A percentile compares a stretch with the other conserved stretches of the same genome.
Conservation (phyloP, 2,113 vertebrate genomes). For the Ailurus styani region DNA sequence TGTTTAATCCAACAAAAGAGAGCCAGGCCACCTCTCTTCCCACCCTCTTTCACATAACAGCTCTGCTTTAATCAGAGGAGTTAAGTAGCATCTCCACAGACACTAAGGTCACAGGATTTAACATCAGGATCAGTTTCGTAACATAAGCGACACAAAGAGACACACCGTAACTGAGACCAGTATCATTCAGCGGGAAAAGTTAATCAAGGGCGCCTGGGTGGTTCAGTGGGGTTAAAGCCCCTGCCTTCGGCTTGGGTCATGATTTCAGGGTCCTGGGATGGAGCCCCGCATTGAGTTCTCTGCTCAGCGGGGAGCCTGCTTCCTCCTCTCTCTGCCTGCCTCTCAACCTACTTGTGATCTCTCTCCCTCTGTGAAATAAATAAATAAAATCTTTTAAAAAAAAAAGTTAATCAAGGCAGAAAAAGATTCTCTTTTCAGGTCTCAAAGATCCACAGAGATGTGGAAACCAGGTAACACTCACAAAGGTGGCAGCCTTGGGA, state of each 20-base stretch:
- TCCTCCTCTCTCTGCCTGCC: too few species aligned
- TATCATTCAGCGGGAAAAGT: not conserved
- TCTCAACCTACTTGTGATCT: too few species aligned
- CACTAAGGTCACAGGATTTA: not conserved
- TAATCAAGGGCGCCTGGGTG: too few species aligned
- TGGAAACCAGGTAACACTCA: not conserved
- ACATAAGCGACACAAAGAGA: not conserved
- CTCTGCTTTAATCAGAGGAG: not conserved
- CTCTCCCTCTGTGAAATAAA: too few species aligned
- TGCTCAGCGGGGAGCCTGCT: too few species aligned
- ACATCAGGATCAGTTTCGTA: not conserved
- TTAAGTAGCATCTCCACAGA: not conserved
- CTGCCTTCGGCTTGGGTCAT: too few species aligned
- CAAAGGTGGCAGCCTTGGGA: not conserved
- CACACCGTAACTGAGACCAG: slow-evolving; percentile 9
- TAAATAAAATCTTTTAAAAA: too few species aligned
- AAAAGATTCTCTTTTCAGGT: not conserved
- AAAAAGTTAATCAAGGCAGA: not conserved
- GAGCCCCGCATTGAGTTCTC: too few species aligned
- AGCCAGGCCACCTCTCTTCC: not conserved
- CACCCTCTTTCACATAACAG: not conserved
- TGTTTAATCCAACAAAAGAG: not conserved
- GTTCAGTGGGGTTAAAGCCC: too few species aligned
- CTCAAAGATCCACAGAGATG: not conserved
- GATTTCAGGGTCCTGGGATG: too few species aligned